Base-by-base conservation (phyloP, 2,797 vertebrate species). In the Enteromius thamalakanensis region DNA sequence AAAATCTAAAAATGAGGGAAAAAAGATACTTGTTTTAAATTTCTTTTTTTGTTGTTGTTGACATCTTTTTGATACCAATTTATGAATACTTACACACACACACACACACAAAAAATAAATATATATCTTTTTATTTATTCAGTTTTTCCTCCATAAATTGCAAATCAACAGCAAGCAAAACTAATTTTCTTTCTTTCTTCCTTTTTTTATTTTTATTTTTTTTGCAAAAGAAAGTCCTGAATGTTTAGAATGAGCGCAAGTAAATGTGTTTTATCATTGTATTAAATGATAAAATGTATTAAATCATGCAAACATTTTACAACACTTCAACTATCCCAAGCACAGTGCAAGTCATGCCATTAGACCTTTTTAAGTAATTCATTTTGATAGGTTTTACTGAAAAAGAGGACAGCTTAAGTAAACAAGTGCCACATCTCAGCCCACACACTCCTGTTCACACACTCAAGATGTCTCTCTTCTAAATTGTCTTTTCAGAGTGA, bases 371-470 rank as follows among this genome's bases (percentile, higher is more conserved):
- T 3, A 42, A 69, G 5, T 15, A 42, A 64, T 64, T 71, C 0
- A 49, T 53, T 34, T 37, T 10, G 37, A n/a, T n/a, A 19, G 6
- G 2, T 37, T 55, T 75, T 37, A 19, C 42, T 29, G 26, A 29
- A 64, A 76, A 76, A 58, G 21, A 26, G 34, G 10, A 76, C 32
- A 23, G 37, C n/a, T 42, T 47, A 47, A 0, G 3, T 19, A 77
- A 77, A 76, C 53, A 62, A 76, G 55, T 62, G n/a, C 75, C 75
- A 62, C 15, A 19, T 77, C 19, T 77, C 60, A 45, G 55, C 75
- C 75, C 75, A 77, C 23, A 47, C 58, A 14, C 34, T 58, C 74
- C 7, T 76, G 14, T 76, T 58, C 53, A n/a, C 51, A 40, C 15
- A 47, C 40, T 62, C 34, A 47, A 55, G 51, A 71, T 60, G 21